Evolutionary conservation across 2,113 vertebrate genomes (phyloP), one percentile per base, ranked within the genome.

Genomic region (Tetraodon nigroviridis): DNA sequence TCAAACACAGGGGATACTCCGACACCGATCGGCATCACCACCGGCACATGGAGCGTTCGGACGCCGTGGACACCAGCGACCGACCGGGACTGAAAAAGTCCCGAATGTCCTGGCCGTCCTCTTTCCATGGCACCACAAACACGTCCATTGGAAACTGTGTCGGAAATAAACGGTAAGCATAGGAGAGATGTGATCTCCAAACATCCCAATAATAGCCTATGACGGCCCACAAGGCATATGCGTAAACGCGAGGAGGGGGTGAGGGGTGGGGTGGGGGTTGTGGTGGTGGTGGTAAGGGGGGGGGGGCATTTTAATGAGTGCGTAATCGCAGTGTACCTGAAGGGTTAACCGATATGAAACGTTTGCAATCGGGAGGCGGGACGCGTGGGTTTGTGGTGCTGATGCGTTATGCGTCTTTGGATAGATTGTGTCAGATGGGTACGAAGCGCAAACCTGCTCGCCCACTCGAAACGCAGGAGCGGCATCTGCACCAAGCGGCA

Each of bases 61-160:
- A 98, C 77, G 95, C 95, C 78, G 88, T 98, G 90, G 95, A 98
- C 82, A 93, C 92, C 53, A 89, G 93, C 75, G 94, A 96, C 88
- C 89, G 95, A 74, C 95, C 93, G 1, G 95, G 95, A 40, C 89
- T 98, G 63, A 93, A 92, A 64, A 94, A 93, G 61, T 92, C 93
- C 58, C 94, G 94, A 57, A 94, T 96, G 95, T 98, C 96, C 55
- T 98, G 96, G 94, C 96, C 96, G 16, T 96, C 94, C 50, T 97
- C 96, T 42, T 93, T 96, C 74, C 96, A 95, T 20, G 93, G 94
- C 72, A 92, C 92, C 58, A 90, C 89, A 47, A 90, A 92, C 86
- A 88, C 91, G 14, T 90, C 90, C 79, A 87, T 92, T 64, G 89
- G 89, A 46, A 88, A 91, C 66, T 81, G 90, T 82, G 68, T 86